Base-by-base conservation (phyloP, 2,888 invertebrate species). In the Meloe dianella region DNA sequence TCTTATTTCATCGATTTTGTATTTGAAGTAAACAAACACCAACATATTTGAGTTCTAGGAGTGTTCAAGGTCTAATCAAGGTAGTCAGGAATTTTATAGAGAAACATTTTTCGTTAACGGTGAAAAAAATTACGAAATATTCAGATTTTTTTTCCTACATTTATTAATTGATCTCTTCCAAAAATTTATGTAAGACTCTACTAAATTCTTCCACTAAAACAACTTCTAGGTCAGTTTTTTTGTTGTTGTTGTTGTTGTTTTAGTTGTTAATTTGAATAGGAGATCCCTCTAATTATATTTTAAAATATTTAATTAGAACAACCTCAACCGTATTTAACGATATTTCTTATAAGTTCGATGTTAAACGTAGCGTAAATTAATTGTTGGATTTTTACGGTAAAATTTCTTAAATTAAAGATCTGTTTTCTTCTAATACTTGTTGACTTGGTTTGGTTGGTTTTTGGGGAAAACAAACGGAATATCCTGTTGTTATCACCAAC, bases 21-120 rank as follows among this genome's bases (percentile, higher is more conserved):
- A 17, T 41, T 41, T 41, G 63, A 74, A 75, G 75, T 79, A 79
- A 79, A 79, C 79, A 79, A 77, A 78, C 77, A 75, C 76, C 76
- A 73, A 76, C 76, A 74, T 74, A 74, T 74, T 67, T 69, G 74
- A 76, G 72, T 66, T 74, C 76, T 72, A 74, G 79, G 79, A 78
- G 79, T 78, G 79, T 73, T 78, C 79, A 79, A 79, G 79, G 79
- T 79, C 79, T 74, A 73, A 79, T 78, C 79, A 79, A 79, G 79
- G 79, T 72, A 78, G 78, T 74, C 78, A 78, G 76, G 78, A 79
- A 79, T 79, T 78, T 79, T 78, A 78, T 76, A 74, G 73, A 74
- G 73, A 77, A 76, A 41, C 41, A 72, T 76, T 79, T 79, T 79
- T 79, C 79, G 78, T 78, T 78, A 79, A 79, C 79, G 78, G 78